These are phyloP conservation scores for Pseudoatta argentina DNA, from an alignment of 1,140 invertebrate genomes.

Conservation along the genomic window DNA sequence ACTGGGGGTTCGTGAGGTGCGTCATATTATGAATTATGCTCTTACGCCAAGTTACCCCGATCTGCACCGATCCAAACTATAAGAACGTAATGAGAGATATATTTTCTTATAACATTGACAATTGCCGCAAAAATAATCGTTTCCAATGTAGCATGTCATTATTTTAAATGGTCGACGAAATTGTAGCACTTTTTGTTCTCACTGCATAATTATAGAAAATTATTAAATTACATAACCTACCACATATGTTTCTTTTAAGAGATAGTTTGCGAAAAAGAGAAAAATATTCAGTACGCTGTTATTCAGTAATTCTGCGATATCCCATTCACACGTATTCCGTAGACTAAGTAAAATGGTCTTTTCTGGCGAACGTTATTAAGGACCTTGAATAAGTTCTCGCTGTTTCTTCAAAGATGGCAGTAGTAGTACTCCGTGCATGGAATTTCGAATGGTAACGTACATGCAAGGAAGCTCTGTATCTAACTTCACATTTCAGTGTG, in stretches of 20 bases:
- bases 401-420: too few relatives aligned
- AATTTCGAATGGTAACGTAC: too few relatives aligned
- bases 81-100: neutral
- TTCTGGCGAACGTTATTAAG: slow-evolving; percentile 14
- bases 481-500: too few relatives aligned
- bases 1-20: too few relatives aligned
- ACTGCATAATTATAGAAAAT: neutral
- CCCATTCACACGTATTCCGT: neutral
- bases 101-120: neutral
- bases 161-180: neutral
- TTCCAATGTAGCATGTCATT: neutral
- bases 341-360: neutral
- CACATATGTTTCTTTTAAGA: neutral
- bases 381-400: too few relatives aligned
- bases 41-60: neutral
- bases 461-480: too few relatives aligned
- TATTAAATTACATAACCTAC: neutral
- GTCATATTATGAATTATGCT: neutral
- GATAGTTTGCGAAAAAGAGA: neutral
- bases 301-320: neutral
- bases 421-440: too few relatives aligned
- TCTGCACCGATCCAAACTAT: neutral
- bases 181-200: neutral
- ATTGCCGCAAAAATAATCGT: neutral
- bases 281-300: neutral